A percentile compares a stretch with the other conserved stretches of the same genome.
Conservation (phyloP, 2,888 invertebrate species). For the Crocallis elinguaria region DNA sequence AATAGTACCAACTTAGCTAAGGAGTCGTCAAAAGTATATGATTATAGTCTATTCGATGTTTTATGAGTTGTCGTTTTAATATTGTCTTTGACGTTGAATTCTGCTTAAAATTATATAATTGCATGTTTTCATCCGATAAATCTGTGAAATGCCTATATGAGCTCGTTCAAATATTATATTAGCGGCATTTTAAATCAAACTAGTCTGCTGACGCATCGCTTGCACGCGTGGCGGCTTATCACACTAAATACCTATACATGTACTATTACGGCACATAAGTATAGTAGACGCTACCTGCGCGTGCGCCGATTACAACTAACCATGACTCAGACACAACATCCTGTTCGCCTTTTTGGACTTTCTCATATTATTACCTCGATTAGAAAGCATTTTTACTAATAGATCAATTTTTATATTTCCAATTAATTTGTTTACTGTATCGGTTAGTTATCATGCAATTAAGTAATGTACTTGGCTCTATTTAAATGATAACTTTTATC, state of each 20-base stretch:
- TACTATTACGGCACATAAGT: conserved; percentile 58
- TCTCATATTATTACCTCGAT: conserved; percentile 60
- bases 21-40: no score
- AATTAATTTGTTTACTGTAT: conserved; percentile 16
- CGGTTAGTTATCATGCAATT: conserved; percentile 9
- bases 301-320: conserved; percentile 67
- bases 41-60: background rate
- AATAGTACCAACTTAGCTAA: no score
- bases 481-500: conserved; percentile 38
- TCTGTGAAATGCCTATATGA: conserved; percentile 19
- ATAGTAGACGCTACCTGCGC: conserved; percentile 75
- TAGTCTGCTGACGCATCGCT: conserved; percentile 64
- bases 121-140: conserved; percentile 15
- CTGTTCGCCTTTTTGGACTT: conserved; percentile 76
- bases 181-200: conserved; percentile 25
- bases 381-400: conserved; percentile 49
- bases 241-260: conserved; percentile 52
- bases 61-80: background rate
- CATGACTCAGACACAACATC: conserved; percentile 72
- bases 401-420: conserved; percentile 11
- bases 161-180: conserved; percentile 27
- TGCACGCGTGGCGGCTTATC: conserved; percentile 78
- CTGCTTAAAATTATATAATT: conserved; percentile 13
- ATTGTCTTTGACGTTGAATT: conserved; percentile 19
- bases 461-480: conserved; percentile 18